These are phyloP conservation scores for Sander lucioperca DNA, from an alignment of 2,113 vertebrate genomes.

Conservation along the genomic window DNA sequence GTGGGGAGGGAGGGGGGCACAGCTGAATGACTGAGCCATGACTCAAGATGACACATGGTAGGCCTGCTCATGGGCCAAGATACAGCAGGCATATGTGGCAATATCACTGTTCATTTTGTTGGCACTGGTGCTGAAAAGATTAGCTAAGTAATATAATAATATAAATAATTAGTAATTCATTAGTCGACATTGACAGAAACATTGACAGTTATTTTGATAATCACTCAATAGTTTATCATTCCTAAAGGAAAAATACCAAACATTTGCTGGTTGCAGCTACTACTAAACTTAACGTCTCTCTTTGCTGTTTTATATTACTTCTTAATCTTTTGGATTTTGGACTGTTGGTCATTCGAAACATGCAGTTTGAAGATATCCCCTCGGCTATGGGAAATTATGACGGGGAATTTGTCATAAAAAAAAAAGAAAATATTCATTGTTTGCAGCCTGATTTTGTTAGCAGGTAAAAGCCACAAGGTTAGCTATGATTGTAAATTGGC, in stretches of 20 bases:
- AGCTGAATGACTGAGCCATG: constrained; percentile 54
- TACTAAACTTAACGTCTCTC: neutral
- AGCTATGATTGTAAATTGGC: constrained; percentile 30
- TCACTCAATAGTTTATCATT: neutral
- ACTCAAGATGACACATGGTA: constrained; percentile 58
- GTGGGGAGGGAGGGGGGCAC: constrained; percentile 18
- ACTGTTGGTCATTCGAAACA: neutral
- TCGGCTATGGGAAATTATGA: neutral
- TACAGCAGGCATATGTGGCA: constrained; percentile 29
- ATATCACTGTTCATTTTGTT: constrained; percentile 37
- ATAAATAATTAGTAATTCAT: neutral
- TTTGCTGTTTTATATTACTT: neutral
- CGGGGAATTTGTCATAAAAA: neutral
- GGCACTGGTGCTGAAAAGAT: neutral
- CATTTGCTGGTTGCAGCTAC: neutral
- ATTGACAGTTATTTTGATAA: neutral
- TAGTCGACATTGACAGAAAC: neutral
- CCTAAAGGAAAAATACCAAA: neutral
- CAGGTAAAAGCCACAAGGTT: constrained; percentile 10
- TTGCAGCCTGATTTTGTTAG: neutral
- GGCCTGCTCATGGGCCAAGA: constrained; percentile 10
- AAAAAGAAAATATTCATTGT: neutral
- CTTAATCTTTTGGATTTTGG: neutral
- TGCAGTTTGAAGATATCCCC: neutral
- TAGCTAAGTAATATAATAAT: neutral